Base-by-base conservation (phyloP, 2,888 invertebrate species). In the Tetragonula carbonaria region DNA sequence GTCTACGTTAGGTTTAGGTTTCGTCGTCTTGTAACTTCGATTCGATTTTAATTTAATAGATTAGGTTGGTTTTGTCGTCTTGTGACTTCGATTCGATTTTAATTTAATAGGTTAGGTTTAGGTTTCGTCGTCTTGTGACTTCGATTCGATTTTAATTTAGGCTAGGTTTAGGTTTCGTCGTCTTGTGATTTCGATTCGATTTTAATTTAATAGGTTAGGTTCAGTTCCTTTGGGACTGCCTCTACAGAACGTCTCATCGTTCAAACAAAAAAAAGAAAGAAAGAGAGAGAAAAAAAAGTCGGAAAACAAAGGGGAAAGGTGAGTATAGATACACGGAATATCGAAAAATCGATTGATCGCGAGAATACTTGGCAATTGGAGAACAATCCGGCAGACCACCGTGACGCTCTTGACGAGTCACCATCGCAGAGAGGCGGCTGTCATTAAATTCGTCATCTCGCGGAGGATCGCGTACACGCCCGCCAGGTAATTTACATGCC, bases 401-500 rank as follows among this genome's bases (percentile, higher is more conserved):
- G 5, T 18, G 59, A 14, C 63, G 45, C 55, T 70, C 57, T 51
- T 68, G 28, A 16, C 62, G 59, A 38, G 50, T 63, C 33, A 18
- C 4, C 38, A 11, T 28, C 28, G 4, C 45, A 33, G 18, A 50
- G 72, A 51, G 33, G 14, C 21, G 55, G 51, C 16, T 50, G 33
- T 33, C 23, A 62, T 79, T 74, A 71, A 68, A 71, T 70, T 71
- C 80, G 74, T 82, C 65, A 51, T 45, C 21, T 14, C 28, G 16
- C 21, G 45, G 33, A 21, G 33, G 8, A 33, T 53, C 45, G n/a
- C 33, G 23, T 78, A 63, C 21, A 62, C 62, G n/a, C 53, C 62
- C 38, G 6, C 38, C 16, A 3, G n/a, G 45, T 57, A 80, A 82
- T 82, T 82, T 82, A 59, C 71, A 80, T 71, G 16, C 13, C 21